Conservation (phyloP, 2,888 invertebrate genomes). For the Dione juno region DNA sequence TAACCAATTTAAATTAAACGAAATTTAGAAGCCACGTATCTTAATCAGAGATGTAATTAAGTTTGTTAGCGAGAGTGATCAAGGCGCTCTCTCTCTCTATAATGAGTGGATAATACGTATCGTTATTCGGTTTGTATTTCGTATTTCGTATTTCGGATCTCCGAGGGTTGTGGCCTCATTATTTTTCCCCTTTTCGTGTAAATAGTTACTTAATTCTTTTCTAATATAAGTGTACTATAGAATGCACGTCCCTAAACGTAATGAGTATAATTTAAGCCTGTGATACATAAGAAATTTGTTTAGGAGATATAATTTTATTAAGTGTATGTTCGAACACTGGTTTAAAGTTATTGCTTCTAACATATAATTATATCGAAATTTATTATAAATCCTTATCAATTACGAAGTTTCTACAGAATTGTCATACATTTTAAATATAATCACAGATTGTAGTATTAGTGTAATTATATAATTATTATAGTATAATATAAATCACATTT, state of each 20-base stretch:
- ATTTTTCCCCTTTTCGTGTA: constrained; percentile 83
- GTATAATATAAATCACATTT: constrained; percentile 35
- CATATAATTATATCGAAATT: constrained; percentile 36
- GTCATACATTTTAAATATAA: constrained; percentile 24
- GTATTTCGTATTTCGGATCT: constrained; percentile 80
- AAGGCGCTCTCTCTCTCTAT: constrained; percentile 58
- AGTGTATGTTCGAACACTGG: constrained; percentile 58
- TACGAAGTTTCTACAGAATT: constrained; percentile 31
- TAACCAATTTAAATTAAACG: not conserved
- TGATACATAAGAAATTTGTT: constrained; percentile 80
- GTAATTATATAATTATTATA: too few relatives aligned
- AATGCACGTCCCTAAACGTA: constrained; percentile 81
- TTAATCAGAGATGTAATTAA: constrained; percentile 47
- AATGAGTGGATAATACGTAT: constrained; percentile 69
- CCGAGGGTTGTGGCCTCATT: constrained; percentile 84
- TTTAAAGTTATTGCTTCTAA: constrained; percentile 29
- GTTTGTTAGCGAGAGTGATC: constrained; percentile 57
- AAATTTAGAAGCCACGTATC: constrained; percentile 37
- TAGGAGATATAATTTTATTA: constrained; percentile 68
- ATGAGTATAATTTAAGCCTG: constrained; percentile 82
- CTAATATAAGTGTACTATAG: constrained; percentile 77
- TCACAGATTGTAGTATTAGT: too few relatives aligned
- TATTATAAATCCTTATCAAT: constrained; percentile 3
- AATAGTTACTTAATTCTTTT: constrained; percentile 82
- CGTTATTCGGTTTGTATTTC: constrained; percentile 58